These are phyloP conservation scores for Valencia hispanica DNA, from an alignment of 2,797 vertebrate species.

Conservation along the genomic window DNA sequence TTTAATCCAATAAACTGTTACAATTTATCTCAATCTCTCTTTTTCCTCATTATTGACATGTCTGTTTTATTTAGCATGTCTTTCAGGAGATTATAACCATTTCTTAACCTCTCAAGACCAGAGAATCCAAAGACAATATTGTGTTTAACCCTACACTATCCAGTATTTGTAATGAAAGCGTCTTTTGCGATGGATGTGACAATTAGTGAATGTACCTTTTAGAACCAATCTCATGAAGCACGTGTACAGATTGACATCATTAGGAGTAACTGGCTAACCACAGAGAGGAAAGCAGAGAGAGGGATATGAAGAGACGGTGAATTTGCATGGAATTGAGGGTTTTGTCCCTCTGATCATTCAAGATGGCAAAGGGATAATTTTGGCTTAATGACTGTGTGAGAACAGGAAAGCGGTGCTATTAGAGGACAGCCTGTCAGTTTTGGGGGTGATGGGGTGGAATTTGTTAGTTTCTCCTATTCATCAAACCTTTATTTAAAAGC, in stretches of 20 bases:
- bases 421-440: constrained; percentile 41
- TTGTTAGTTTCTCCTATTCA: constrained; percentile 12
- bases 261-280: neutral
- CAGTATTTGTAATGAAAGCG: constrained; percentile 7
- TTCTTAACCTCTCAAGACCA: constrained; percentile 8
- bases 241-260: constrained; percentile 22
- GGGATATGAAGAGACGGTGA: constrained; percentile 9
- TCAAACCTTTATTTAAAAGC: constrained; percentile 48
- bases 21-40: neutral
- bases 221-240: constrained; percentile 21
- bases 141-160: constrained; percentile 6
- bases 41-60: constrained; percentile 5
- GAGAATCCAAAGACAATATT: constrained; percentile 2
- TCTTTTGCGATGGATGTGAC: constrained; percentile 37
- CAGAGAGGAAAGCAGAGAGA: constrained; percentile 17
- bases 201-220: constrained; percentile 34
- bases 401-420: constrained; percentile 43
- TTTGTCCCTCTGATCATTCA: constrained; percentile 53
- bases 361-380: constrained; percentile 61
- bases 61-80: constrained; percentile 11
- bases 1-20: constrained; percentile 7
- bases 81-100: constrained; percentile 21
- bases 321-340: constrained; percentile 58
- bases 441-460: neutral
- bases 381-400: constrained; percentile 43